Conservation (phyloP, 2,113 vertebrate species). For the Clarias batrachus region DNA sequence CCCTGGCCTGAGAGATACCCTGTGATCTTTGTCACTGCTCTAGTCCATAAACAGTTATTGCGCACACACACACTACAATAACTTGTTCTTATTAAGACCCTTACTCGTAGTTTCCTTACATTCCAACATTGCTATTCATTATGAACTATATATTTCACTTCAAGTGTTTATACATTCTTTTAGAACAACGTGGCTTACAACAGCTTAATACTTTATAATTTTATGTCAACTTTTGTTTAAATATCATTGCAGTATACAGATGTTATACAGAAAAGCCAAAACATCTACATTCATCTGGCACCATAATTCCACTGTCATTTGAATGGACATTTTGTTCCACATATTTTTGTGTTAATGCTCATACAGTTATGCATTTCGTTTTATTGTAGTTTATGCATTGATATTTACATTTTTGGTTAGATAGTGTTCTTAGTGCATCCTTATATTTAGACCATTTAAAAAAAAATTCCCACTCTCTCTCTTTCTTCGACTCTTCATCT, state of each 20-base stretch:
- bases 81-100: neutral
- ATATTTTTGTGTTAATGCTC: conserved; percentile 32
- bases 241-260: conserved; percentile 70
- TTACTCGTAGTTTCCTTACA: neutral
- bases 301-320: conserved; percentile 18
- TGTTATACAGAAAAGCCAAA: conserved; percentile 71
- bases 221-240: conserved; percentile 74
- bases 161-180: neutral
- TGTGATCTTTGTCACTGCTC: conserved; percentile 58
- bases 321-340: conserved; percentile 24
- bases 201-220: conserved; percentile 67
- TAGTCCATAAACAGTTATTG: conserved; percentile 1
- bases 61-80: neutral
- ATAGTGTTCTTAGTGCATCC: conserved; percentile 70
- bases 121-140: neutral
- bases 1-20: conserved; percentile 49
- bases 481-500: neutral
- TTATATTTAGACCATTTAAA: conserved; percentile 59
- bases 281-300: conserved; percentile 53
- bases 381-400: conserved; percentile 32
- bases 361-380: conserved; percentile 33
- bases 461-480: neutral
- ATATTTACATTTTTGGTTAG: conserved; percentile 47
- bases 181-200: conserved; percentile 3
- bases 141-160: neutral